Evolutionary conservation across 92 coral and sea anemone genomes (phyloP), one percentile per base, ranked within the genome.

Genomic region (Palythoa heliodiscus): DNA sequence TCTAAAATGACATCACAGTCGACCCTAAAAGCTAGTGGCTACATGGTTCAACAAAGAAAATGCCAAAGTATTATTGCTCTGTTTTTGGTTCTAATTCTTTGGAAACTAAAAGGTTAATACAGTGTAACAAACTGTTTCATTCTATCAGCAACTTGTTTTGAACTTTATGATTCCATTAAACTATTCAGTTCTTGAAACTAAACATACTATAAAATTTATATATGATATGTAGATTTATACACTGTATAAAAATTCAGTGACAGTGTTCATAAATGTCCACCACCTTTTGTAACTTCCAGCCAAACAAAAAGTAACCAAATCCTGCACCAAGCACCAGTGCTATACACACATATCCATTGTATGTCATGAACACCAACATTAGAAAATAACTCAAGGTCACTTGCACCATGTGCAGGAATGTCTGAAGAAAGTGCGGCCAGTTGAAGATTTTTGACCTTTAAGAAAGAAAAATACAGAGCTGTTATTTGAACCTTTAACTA

Each of bases 351-450:
- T 95, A 97, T 29, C 91, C 95, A 84, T 97, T 97, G 95, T 94
- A 94, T 0, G 99, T 94, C 99, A 97, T 97, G 75, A 95, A 95
- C 87, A 97, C 92, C 87, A 97, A 84, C 99, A 97, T 97, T n/a
- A 97, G 95, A 74, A 94, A 97, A 82, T 97, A 97, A 75, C 99
- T 94, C 66, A 97, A 0, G 1, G 96, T 91, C 24, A 97, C 98
- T 78, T 97, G 99, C 11, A 95, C 86, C 78, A 97, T 86, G 73
- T 97, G 98, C 0, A 97, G 94, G 39, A 88, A 79, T 15, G 95
- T 84, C 84, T 97, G 99, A 13, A 91, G 71, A 8, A 97, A 72
- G 47, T 97, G 99, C 76, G 95, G 99, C 89, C 90, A 87, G 90
- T 97, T 90, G 83, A 89, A 89, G 20, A 97, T 52, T 47, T 87